phyloP scores from a whole-genome alignment of 2,797 vertebrate genomes.

The Enteromius fasciolatus region DNA sequence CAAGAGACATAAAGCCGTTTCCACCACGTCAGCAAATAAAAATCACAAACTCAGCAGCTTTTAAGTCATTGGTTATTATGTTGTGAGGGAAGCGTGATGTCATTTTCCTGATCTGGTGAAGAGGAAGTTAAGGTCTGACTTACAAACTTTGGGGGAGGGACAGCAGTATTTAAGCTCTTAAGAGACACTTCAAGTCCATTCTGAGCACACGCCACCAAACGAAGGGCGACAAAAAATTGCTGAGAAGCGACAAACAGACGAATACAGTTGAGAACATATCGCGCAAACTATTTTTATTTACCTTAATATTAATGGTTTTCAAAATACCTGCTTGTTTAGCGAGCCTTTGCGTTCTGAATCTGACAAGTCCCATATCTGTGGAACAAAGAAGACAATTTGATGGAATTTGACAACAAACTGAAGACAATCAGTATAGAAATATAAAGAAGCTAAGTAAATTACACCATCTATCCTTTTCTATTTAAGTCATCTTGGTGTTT shows the following conservation, averaged over 20 bases:
- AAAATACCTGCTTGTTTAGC: constrained; percentile 93
- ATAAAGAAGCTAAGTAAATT: background rate
- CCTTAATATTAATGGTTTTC: background rate
- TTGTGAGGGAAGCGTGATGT: background rate
- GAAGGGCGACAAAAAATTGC: constrained; percentile 96
- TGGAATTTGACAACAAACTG: background rate
- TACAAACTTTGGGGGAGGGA: constrained; percentile 97
- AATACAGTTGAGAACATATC: constrained; percentile 15
- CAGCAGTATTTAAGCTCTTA: constrained; percentile 86
- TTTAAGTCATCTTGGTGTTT: constrained; percentile 12
- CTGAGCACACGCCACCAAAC: constrained; percentile 96
- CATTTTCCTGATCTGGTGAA: constrained; percentile 17
- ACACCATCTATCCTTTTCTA: background rate
- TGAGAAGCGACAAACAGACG: constrained; percentile 64
- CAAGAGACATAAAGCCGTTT: constrained; percentile 5
- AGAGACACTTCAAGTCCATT: constrained; percentile 95
- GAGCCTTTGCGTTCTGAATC: constrained; percentile 93
- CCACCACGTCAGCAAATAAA: constrained; percentile 29
- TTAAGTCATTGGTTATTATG: constrained; percentile 16
- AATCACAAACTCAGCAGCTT: constrained; percentile 19
- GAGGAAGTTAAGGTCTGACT: constrained; percentile 67
- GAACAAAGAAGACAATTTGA: constrained; percentile 47
- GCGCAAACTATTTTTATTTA: background rate
- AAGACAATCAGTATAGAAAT: background rate
- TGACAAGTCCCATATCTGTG: constrained; percentile 96